A percentile compares a stretch with the other conserved stretches of the same genome.
Conservation (phyloP, 2,113 vertebrate species). For the Macrotus californicus region DNA sequence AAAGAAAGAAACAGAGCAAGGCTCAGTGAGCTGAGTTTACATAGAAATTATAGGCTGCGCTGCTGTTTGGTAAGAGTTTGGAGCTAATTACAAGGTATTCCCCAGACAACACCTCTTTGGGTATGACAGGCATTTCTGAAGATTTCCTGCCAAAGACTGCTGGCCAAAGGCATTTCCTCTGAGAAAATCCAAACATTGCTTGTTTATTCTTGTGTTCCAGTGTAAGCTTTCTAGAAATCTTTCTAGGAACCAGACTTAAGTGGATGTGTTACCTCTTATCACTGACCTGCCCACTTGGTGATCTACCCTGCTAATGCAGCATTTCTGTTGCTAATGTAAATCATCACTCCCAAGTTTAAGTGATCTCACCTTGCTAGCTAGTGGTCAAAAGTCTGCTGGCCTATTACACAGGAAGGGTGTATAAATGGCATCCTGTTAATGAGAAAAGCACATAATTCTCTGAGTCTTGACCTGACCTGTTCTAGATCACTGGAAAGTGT, state of each 20-base stretch:
- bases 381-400: not conserved
- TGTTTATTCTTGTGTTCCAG: not conserved
- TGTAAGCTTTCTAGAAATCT: slow-evolving; percentile 40
- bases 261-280: not conserved
- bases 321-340: not conserved
- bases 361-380: not conserved
- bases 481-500: not conserved
- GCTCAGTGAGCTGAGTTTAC: slow-evolving; percentile 13
- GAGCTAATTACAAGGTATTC: slow-evolving; percentile 51
- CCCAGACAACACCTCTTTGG: slow-evolving; percentile 29
- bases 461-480: not conserved
- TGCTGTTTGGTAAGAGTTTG: slow-evolving; percentile 1
- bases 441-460: not conserved
- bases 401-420: not conserved
- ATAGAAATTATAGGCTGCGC: slow-evolving; percentile 41
- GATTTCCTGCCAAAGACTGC: not conserved
- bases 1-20: not conserved
- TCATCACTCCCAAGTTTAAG: not conserved
- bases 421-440: not conserved
- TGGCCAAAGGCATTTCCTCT: not conserved
- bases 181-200: not conserved
- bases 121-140: not conserved
- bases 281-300: not conserved
- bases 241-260: slow-evolving; percentile 27
- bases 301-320: not conserved